Conservation (phyloP, 2,888 invertebrate genomes). For the Heliconius charithonia region DNA sequence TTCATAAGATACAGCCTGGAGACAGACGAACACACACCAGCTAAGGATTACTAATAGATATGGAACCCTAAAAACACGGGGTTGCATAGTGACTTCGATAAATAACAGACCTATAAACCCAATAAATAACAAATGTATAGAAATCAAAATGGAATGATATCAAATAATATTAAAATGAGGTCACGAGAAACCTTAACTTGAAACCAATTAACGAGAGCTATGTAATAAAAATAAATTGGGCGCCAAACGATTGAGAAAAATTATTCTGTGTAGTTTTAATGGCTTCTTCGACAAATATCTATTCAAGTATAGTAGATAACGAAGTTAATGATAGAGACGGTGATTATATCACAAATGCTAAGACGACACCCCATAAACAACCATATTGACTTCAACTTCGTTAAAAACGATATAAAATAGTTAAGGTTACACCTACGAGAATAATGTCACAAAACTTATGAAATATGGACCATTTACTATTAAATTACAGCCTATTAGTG, state of each 20-base stretch:
- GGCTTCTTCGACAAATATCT: slow-evolving; percentile 29
- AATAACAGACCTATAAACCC: background rate
- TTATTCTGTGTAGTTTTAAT: slow-evolving; percentile 34
- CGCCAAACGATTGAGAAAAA: slow-evolving; percentile 15
- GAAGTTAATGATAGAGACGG: slow-evolving; percentile 32
- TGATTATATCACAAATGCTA: slow-evolving; percentile 38
- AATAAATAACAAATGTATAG: background rate
- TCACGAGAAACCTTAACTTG: background rate
- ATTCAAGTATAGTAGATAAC: slow-evolving; percentile 30
- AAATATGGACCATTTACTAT: slow-evolving; percentile 48
- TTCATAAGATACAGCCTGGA: too few species aligned
- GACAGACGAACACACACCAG: too few species aligned
- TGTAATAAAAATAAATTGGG: slow-evolving; percentile 22
- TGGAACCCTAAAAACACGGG: too few species aligned
- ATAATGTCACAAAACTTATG: slow-evolving; percentile 49
- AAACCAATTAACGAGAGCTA: slow-evolving; percentile 5
- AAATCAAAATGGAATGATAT: background rate
- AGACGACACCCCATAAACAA: slow-evolving; percentile 43
- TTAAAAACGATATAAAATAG: slow-evolving; percentile 43
- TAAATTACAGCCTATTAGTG: slow-evolving; percentile 48
- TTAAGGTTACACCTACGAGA: slow-evolving; percentile 46
- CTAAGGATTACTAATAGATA: too few species aligned
- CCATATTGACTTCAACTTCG: slow-evolving; percentile 28
- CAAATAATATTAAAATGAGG: slow-evolving; percentile 9
- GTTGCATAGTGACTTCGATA: background rate